Evolutionary conservation across 2,797 vertebrate species (phyloP), one percentile per base, ranked within the genome.

Genomic region (Oryzias sinensis): DNA sequence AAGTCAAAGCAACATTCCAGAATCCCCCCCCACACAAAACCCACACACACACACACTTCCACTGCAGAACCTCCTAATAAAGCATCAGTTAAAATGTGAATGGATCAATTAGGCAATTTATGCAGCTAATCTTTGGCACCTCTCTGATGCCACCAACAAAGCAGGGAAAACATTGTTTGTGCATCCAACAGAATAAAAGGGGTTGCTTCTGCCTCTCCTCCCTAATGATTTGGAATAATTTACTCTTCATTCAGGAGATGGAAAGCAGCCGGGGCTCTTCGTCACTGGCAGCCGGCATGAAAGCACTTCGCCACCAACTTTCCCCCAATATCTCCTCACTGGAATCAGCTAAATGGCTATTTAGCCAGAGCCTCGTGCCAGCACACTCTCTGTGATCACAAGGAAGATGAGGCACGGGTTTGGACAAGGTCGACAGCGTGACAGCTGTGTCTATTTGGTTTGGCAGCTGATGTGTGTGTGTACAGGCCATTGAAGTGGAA

Each of bases 31-130:
- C 44, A n/a, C n/a, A n/a, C n/a, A n/a, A n/a, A n/a, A n/a, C 49
- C 72, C 48, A 56, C 40, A 60, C 58, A 59, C 43, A 45, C 71
- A 62, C 65, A 65, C 48, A 16, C 62, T 62, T 67, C 65, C 65
- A 69, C 70, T 76, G 68, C 74, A 74, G 53, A 79, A 59, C 82
- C 72, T 83, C 83, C 87, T 89, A 84, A 88, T 90, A 85, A 90
- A 87, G 79, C 74, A 71, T 84, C 85, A 85, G 80, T 90, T 89
- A 82, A 90, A 90, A 88, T 83, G 84, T 79, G 84, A 90, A 90
- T 87, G 83, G 89, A 90, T 92, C 90, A 92, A 91, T 92, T 92
- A 92, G 84, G 74, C 81, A 87, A 88, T 91, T 90, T 90, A 85
- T 88, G 76, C 69, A 56, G 74, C 84, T 89, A 85, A 88, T 89